Percentiles rank a stretch among this genome's conserved stretches.
Evolutionary conservation across 2,797 vertebrate genomes (phyloP).

Genomic region (Pteropus rufus): DNA sequence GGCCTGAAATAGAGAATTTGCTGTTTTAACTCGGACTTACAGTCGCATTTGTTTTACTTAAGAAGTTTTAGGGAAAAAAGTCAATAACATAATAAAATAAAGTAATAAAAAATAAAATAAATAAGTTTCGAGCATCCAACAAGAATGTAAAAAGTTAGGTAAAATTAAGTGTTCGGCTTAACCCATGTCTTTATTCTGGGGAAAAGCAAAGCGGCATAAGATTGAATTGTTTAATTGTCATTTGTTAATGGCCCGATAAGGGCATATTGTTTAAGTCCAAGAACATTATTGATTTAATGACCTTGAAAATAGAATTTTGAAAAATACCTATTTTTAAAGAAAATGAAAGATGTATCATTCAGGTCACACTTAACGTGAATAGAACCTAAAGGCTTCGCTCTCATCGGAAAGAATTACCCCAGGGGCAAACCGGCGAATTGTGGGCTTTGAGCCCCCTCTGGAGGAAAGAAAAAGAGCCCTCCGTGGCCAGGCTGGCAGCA

Average conservation of each 20-base stretch:
- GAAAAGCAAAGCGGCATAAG: not conserved
- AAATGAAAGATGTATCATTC: not conserved
- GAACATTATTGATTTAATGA: conserved; percentile 7
- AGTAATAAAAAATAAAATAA: no score
- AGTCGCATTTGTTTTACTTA: not conserved
- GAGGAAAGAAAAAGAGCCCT: conserved; percentile 40
- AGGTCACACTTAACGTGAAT: not conserved
- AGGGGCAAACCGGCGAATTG: not conserved
- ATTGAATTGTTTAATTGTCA: not conserved
- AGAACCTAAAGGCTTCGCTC: not conserved
- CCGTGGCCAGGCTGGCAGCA: not conserved
- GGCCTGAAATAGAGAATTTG: not conserved
- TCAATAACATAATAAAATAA: no score
- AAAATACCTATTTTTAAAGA: not conserved
- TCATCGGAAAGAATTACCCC: not conserved
- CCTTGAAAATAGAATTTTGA: not conserved
- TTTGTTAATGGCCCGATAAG: not conserved
- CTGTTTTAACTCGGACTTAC: not conserved
- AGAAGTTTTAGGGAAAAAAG: not conserved
- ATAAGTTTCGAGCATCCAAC: not conserved
- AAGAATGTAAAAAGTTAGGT: not conserved
- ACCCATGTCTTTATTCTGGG: not conserved
- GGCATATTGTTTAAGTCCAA: not conserved
- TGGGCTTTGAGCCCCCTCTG: conserved; percentile 45
- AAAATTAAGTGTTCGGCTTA: not conserved